These are phyloP conservation scores for Protonibea diacanthus DNA, from an alignment of 2,797 vertebrate genomes.

Conservation along the genomic window DNA sequence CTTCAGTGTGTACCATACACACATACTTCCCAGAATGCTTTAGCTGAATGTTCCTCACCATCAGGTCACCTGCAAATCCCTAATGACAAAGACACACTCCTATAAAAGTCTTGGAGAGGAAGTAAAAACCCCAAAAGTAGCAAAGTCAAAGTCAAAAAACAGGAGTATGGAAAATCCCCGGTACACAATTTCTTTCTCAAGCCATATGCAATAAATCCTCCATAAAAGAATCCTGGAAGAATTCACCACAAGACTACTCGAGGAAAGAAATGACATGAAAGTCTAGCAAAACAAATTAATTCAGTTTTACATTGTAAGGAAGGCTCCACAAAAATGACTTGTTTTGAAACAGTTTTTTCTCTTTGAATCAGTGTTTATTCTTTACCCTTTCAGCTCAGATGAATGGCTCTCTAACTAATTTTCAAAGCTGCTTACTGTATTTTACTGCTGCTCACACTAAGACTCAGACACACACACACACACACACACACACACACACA, in stretches of 20 bases:
- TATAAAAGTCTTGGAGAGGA: not conserved
- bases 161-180: conserved; percentile 22
- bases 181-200: conserved; percentile 25
- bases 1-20: conserved; percentile 88
- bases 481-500: conserved; percentile 5
- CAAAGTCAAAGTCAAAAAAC: conserved; percentile 9
- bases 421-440: conserved; percentile 21
- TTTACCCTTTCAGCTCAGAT: conserved; percentile 31
- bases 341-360: conserved; percentile 34
- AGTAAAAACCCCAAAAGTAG: conserved; percentile 19
- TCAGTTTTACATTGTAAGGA: conserved; percentile 42
- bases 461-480: conserved; percentile 6
- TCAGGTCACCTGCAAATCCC: conserved; percentile 92
- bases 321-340: conserved; percentile 29
- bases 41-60: conserved; percentile 92
- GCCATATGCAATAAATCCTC: conserved; percentile 30
- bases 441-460: not conserved
- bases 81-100: conserved; percentile 66
- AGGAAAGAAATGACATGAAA: conserved; percentile 4
- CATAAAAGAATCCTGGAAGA: conserved; percentile 28
- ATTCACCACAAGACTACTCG: conserved; percentile 18
- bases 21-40: conserved; percentile 91
- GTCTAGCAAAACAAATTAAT: conserved; percentile 48
- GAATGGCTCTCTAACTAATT: conserved; percentile 30
- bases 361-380: conserved; percentile 33